Base-by-base conservation (phyloP, 1,140 invertebrate genomes). In the Hypothenemus hampei region DNA sequence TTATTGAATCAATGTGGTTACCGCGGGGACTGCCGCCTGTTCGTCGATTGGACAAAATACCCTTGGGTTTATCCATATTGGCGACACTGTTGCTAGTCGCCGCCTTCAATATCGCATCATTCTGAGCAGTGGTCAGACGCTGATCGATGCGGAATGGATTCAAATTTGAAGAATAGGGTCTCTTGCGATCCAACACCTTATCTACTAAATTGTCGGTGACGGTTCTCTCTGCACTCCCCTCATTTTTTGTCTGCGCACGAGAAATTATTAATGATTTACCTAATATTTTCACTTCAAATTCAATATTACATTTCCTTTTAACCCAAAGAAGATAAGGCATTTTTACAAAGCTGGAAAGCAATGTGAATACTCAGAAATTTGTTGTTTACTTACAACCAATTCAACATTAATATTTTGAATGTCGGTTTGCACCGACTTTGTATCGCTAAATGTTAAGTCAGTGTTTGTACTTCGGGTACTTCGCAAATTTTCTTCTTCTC, bases 1-100 rank as follows among this genome's bases (percentile, higher is more conserved):
- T 19, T 2, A 1, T 39, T 1, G 16, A 18, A 8, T 8, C 16
- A 1, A 2, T 39, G 36, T 2, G 16, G n/a, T 20, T 57, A 77
- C 76, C 50, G 72, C 73, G 62, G 64, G 71, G 57, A 71, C 73
- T 70, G 18, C 63, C 64, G 18, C 63, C 64, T 1, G 62, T 69
- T 20, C 61, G 46, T 26, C 65, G 50, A 41, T 68, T 68, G 15
- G 66, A 65, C 49, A 68, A 51, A 37, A 69, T 69, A 43, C 67
- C 63, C 51, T 66, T 66, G 33, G 66, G 67, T 57, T 69, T 68
- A 39, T 68, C 66, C 66, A 68, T 68, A 19, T 57, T 57, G 3
- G 26, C 13, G 3, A 33, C n/a, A 26, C 20, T 41, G 15, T 19
- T 18, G 20, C 1, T 22, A 1, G 26, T 39, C 3, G 18, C 0